Percentiles rank a stretch among this genome's conserved stretches.
phyloP scores from a whole-genome alignment of 2,888 invertebrate genomes.

The Tiliacea aurago region DNA sequence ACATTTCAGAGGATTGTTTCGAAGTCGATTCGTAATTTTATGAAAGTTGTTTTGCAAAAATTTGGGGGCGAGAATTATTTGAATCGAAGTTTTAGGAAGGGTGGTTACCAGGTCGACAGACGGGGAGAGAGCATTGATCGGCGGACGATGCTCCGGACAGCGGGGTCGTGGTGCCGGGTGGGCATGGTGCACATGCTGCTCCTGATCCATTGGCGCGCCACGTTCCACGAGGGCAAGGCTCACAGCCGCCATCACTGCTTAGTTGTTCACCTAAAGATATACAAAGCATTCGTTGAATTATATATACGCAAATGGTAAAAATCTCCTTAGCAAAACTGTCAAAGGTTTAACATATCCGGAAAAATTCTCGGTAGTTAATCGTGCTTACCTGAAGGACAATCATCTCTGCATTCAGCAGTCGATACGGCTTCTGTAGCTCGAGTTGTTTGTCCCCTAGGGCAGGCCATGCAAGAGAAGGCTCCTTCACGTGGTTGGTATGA shows the following conservation, averaged over 20 bases:
- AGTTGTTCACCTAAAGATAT: conserved; percentile 93
- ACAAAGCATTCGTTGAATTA: neutral
- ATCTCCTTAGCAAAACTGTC: neutral
- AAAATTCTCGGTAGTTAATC: neutral
- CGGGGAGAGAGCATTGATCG: conserved; percentile 98
- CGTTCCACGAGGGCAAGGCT: conserved; percentile 97
- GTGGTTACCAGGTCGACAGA: conserved; percentile 93
- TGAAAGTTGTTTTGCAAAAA: conserved; percentile 23
- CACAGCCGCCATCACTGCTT: conserved; percentile 96
- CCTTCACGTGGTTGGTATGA: conserved; percentile 98
- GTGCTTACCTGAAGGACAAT: conserved; percentile 92
- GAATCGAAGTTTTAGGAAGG: conserved; percentile 15
- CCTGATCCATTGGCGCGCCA: conserved; percentile 96
- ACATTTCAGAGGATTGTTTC: conserved; percentile 63
- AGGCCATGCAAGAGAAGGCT: conserved; percentile 96
- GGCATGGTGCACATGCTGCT: conserved; percentile 96
- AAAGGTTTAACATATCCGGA: neutral
- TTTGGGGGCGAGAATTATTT: conserved; percentile 32
- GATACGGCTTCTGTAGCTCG: conserved; percentile 97
- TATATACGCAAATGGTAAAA: neutral
- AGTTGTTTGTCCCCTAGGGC: conserved; percentile 97
- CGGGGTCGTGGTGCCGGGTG: conserved; percentile 97
- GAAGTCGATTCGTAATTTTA: conserved; percentile 41
- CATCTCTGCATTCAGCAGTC: conserved; percentile 96
- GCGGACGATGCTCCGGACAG: conserved; percentile 95